Conservation (phyloP, 2,113 vertebrate species). For the Protobothrops mucrosquamatus region DNA sequence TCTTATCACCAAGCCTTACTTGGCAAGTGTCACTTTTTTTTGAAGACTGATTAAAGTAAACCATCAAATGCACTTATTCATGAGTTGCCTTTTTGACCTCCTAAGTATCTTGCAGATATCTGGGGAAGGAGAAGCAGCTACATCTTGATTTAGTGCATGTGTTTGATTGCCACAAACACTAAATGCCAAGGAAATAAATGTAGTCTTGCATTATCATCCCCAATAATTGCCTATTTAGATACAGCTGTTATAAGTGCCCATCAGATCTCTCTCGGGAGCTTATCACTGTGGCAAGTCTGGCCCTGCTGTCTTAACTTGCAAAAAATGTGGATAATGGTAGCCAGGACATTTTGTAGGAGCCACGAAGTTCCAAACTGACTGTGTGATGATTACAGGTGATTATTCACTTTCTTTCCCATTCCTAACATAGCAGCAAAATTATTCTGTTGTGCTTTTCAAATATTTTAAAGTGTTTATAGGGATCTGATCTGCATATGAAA, state of each 20-base stretch:
- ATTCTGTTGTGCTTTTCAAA: background rate
- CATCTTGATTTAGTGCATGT: background rate
- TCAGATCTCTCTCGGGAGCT: background rate
- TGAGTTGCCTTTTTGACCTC: background rate
- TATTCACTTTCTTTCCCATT: background rate
- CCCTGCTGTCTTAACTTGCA: background rate
- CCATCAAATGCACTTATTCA: background rate
- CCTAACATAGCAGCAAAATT: background rate
- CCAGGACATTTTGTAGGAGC: background rate
- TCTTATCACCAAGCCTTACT: background rate
- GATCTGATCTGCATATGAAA: background rate
- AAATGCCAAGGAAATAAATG: background rate
- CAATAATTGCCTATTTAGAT: background rate
- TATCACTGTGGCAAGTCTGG: background rate
- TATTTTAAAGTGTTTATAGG: background rate
- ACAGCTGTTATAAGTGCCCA: background rate
- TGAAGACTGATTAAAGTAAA: background rate
- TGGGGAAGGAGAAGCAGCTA: background rate
- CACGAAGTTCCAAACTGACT: background rate
- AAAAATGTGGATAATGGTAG: background rate
- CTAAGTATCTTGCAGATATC: background rate
- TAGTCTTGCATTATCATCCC: background rate
- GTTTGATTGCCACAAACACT: background rate
- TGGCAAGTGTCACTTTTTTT: background rate
- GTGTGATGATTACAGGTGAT: background rate